phyloP scores from a whole-genome alignment of 2,888 invertebrate genomes.

The Mylabris sibirica region DNA sequence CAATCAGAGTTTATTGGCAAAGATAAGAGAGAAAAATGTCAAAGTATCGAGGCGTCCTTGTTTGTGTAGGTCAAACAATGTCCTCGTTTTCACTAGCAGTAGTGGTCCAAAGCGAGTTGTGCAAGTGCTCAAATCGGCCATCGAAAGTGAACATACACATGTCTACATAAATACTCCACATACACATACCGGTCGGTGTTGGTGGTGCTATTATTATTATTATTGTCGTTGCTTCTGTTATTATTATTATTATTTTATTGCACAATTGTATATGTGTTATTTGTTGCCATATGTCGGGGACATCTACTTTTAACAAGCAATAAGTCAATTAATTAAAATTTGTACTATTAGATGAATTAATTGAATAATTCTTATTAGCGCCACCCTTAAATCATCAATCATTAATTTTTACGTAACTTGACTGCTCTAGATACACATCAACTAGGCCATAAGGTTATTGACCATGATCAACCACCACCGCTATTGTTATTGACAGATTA shows the following conservation, averaged over 20 bases:
- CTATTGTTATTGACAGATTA: neutral
- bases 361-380: neutral
- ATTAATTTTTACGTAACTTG: no score
- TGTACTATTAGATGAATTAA: neutral
- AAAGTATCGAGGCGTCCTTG: constrained; percentile 35
- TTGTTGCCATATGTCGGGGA: constrained; percentile 26
- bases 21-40: constrained; percentile 5
- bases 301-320: constrained; percentile 13
- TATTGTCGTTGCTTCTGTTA: constrained; percentile 2
- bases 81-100: constrained; percentile 48
- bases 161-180: neutral
- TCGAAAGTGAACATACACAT: constrained; percentile 32
- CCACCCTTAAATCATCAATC: neutral
- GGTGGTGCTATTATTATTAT: no score
- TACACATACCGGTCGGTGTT: neutral
- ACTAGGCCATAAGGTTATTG: constrained; percentile 26
- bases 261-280: constrained; percentile 24
- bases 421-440: neutral
- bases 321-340: neutral
- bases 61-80: constrained; percentile 47
- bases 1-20: neutral
- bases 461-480: constrained; percentile 18
- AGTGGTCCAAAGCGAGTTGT: constrained; percentile 35
- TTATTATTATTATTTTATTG: constrained; percentile 16
- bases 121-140: constrained; percentile 33